Base-by-base conservation (phyloP, 2,888 invertebrate genomes). In the Unio pictorum region DNA sequence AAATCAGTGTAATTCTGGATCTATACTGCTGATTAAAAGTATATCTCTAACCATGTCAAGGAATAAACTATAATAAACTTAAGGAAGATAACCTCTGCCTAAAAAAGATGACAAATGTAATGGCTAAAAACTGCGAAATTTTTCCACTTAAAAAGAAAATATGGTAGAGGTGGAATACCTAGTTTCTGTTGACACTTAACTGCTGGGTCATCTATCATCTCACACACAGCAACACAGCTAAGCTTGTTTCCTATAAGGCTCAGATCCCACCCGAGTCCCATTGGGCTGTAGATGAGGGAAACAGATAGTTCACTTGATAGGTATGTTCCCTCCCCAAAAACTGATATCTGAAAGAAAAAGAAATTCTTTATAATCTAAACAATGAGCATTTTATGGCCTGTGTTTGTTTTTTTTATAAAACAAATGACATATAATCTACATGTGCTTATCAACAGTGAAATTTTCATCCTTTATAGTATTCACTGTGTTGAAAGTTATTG, bases 151-250 rank as follows among this genome's bases (percentile, higher is more conserved):
- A 45, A 45, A 11, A 15, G 45, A 11, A 45, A 45, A 15, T 45
- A 45, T 45, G 45, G 15, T 45, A 45, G 45, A 15, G 15, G 15
- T 45, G 45, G 8, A 45, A 45, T 45, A 45, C 45, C 45, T 45
- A 45, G 61, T 75, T 75, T 75, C 60, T 72, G 69, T 68, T 87
- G 88, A 73, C 90, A 90, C 77, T 92, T 92, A 18, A 92, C 92
- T 61, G 87, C 81, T 2, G 93, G 93, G 85, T 95, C 93, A 89
- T 95, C 93, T 63, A 95, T 92, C 67, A 95, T 93, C 91, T 96
- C 95, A 90, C 95, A 95, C 73, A 96, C 90, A 4, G 95, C 95
- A 63, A 96, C 92, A 86, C 95, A 94, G 59, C 95, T 94, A 66
- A 95, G 91, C 76, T 93, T 93, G n/a, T 93, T 92, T 3, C 96